These are phyloP conservation scores for Synanthedon myopaeformis DNA, from an alignment of 2,888 invertebrate genomes.

Conservation along the genomic window DNA sequence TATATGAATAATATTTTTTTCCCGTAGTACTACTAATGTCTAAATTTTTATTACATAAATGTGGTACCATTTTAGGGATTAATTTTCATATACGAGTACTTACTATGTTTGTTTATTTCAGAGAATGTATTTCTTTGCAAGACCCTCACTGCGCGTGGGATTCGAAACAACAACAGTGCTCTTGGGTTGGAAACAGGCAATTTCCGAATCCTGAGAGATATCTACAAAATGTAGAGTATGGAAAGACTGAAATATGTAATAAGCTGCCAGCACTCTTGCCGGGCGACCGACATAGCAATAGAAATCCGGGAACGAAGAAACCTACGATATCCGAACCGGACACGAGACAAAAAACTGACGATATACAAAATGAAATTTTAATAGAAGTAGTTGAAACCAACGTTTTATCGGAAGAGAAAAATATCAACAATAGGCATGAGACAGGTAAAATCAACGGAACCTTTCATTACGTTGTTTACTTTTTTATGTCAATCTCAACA, in stretches of 20 bases:
- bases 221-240: conserved; percentile 79
- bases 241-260: conserved; percentile 73
- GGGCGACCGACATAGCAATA: conserved; percentile 48
- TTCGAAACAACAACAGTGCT: conserved; percentile 73
- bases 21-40: too few species aligned
- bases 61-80: too few species aligned
- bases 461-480: background rate
- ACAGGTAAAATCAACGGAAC: conserved; percentile 33
- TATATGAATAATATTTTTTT: too few species aligned
- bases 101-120: conserved; percentile 25
- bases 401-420: conserved; percentile 69
- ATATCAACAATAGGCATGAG: conserved; percentile 60
- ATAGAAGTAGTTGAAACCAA: conserved; percentile 75
- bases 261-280: conserved; percentile 55
- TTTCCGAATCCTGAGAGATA: conserved; percentile 74
- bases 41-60: too few species aligned
- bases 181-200: conserved; percentile 66
- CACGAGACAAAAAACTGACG: conserved; percentile 64
- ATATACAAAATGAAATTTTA: conserved; percentile 74
- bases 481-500: too few species aligned
- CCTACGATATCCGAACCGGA: conserved; percentile 54
- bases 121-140: conserved; percentile 89
- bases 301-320: conserved; percentile 57
- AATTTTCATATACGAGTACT: too few species aligned
- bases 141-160: conserved; percentile 99